phyloP scores from a whole-genome alignment of 2,888 invertebrate species.

The Acronicta aceris region DNA sequence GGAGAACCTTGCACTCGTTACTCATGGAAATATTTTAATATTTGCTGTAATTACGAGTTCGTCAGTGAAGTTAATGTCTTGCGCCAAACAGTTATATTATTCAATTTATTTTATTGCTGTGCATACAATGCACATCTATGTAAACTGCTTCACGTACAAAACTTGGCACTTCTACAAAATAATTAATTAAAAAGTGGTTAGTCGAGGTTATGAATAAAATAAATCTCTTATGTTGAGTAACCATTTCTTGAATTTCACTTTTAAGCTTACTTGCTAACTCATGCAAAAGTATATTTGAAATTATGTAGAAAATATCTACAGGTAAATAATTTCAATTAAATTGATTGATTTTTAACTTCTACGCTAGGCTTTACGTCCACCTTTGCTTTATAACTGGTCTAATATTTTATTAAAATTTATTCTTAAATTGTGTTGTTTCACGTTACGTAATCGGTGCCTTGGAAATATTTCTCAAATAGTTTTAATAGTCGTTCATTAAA shows the following conservation, averaged over 20 bases:
- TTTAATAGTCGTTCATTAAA: constrained; percentile 12
- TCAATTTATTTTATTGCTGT: constrained; percentile 35
- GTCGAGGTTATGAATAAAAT: constrained; percentile 28
- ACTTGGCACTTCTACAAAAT: constrained; percentile 40
- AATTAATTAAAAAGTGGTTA: constrained; percentile 23
- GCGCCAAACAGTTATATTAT: constrained; percentile 18
- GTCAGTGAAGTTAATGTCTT: constrained; percentile 15
- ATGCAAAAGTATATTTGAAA: constrained; percentile 1
- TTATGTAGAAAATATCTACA: neutral
- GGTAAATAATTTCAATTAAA: too few species aligned
- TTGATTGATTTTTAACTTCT: too few species aligned
- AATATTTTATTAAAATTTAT: neutral
- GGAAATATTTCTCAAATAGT: constrained; percentile 21
- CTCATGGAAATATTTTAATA: constrained; percentile 44
- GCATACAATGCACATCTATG: constrained; percentile 24
- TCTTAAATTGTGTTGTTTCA: neutral
- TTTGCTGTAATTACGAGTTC: constrained; percentile 25
- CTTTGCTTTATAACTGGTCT: neutral
- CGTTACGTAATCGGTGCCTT: constrained; percentile 17
- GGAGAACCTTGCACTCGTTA: constrained; percentile 38
- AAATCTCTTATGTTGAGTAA: constrained; percentile 9
- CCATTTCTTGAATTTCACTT: constrained; percentile 36
- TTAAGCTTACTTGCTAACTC: constrained; percentile 11
- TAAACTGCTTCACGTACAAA: constrained; percentile 22
- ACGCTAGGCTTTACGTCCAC: too few species aligned